These are phyloP conservation scores for Cerastoderma edule DNA, from an alignment of 2,888 invertebrate species.

Conservation along the genomic window DNA sequence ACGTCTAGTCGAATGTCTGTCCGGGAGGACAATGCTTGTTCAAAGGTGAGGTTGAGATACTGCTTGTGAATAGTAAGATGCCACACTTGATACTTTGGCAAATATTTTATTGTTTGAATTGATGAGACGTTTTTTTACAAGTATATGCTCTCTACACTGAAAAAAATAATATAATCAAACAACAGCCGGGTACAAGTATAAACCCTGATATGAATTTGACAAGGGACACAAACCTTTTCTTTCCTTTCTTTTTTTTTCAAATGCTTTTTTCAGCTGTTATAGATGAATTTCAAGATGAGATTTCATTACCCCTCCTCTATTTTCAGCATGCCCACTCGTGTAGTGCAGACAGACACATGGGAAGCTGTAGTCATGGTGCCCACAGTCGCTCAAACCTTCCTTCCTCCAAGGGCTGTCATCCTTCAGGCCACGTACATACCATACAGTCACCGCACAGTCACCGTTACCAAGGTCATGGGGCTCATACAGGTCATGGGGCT, in stretches of 20 bases:
- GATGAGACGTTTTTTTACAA: too few relatives aligned
- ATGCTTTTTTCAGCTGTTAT: neutral
- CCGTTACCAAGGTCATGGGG: constrained; percentile 32
- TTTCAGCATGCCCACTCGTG: constrained; percentile 42
- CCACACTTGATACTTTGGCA: too few relatives aligned
- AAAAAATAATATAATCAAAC: too few relatives aligned
- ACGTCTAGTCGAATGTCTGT: neutral
- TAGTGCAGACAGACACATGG: constrained; percentile 25
- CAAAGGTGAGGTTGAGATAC: constrained; percentile 2
- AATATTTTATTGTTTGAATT: too few relatives aligned
- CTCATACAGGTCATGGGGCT: constrained; percentile 36
- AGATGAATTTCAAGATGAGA: neutral
- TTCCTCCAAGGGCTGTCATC: constrained; percentile 1
- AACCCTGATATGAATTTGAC: too few relatives aligned
- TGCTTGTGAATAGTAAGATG: too few relatives aligned
- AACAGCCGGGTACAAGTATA: too few relatives aligned
- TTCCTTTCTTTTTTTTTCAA: too few relatives aligned
- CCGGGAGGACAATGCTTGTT: neutral
- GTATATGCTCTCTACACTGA: too few relatives aligned
- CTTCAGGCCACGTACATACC: constrained; percentile 18
- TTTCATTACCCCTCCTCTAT: too few relatives aligned
- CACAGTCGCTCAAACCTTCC: constrained; percentile 14
- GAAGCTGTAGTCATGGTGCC: constrained; percentile 44
- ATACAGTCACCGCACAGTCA: constrained; percentile 25
- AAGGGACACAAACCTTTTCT: too few relatives aligned